Evolutionary conservation across 2,888 invertebrate genomes (phyloP).

Genomic region (Erebia aethiops): DNA sequence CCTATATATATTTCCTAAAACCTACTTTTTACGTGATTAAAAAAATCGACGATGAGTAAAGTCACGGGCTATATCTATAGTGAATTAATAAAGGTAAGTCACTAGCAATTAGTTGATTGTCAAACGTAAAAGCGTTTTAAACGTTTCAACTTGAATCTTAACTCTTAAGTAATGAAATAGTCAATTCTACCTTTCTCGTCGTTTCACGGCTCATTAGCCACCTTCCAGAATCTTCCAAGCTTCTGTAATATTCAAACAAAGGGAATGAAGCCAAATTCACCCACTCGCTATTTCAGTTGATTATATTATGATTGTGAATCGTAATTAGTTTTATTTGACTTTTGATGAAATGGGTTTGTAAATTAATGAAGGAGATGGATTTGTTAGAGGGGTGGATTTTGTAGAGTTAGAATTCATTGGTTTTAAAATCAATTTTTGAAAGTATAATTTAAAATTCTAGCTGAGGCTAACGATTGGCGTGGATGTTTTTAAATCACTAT

Average conservation of each 20-base stretch:
- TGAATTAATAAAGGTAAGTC: too few species aligned
- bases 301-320: slow-evolving; percentile 8
- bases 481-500: too few species aligned
- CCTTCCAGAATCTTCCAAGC: slow-evolving; percentile 36
- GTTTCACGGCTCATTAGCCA: slow-evolving; percentile 62
- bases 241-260: slow-evolving; percentile 21
- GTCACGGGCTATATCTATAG: too few species aligned
- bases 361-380: background rate
- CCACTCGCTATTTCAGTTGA: slow-evolving; percentile 17
- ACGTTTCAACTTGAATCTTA: slow-evolving; percentile 46
- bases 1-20: too few species aligned
- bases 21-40: too few species aligned
- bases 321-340: slow-evolving; percentile 18
- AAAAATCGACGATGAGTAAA: too few species aligned
- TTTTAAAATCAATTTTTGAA: background rate
- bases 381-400: slow-evolving; percentile 2
- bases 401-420: background rate
- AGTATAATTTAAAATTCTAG: background rate
- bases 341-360: slow-evolving; percentile 3
- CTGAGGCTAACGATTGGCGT: background rate
- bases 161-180: slow-evolving; percentile 39
- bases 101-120: background rate
- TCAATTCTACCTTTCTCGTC: slow-evolving; percentile 49
- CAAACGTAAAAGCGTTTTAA: slow-evolving; percentile 37
- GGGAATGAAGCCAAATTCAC: slow-evolving; percentile 11